Evolutionary conservation across 2,888 invertebrate genomes (phyloP).

Genomic region (Ophonus ardosiacus): DNA sequence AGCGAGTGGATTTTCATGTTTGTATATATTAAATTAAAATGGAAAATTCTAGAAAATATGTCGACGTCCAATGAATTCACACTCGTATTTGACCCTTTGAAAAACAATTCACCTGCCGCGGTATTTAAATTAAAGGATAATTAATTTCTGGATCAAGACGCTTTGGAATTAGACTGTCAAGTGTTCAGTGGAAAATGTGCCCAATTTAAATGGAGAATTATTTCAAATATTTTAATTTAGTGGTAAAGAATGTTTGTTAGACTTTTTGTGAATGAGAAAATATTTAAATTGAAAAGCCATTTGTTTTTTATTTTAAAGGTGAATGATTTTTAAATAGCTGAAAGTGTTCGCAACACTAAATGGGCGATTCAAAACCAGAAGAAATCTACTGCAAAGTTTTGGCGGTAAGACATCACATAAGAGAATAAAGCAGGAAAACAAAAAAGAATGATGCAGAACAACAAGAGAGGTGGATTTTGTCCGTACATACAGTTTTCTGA

Average conservation of each 20-base stretch:
- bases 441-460: no score
- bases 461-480: no score
- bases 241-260: not conserved
- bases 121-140: constrained; percentile 25
- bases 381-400: not conserved
- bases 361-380: not conserved
- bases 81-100: not conserved
- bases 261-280: not conserved
- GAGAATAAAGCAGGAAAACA: no score
- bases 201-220: not conserved
- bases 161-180: not conserved
- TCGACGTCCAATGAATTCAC: not conserved
- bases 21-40: not conserved
- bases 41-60: constrained; percentile 20
- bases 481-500: no score
- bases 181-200: not conserved
- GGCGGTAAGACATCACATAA: no score
- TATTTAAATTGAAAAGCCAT: not conserved
- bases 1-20: constrained; percentile 16
- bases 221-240: constrained; percentile 39
- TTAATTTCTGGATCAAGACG: not conserved
- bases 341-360: not conserved
- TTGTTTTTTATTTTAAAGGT: not conserved
- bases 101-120: not conserved
- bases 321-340: not conserved